These are phyloP conservation scores for Chymomyza amoena DNA, from an alignment of 2,888 invertebrate species.

Conservation along the genomic window DNA sequence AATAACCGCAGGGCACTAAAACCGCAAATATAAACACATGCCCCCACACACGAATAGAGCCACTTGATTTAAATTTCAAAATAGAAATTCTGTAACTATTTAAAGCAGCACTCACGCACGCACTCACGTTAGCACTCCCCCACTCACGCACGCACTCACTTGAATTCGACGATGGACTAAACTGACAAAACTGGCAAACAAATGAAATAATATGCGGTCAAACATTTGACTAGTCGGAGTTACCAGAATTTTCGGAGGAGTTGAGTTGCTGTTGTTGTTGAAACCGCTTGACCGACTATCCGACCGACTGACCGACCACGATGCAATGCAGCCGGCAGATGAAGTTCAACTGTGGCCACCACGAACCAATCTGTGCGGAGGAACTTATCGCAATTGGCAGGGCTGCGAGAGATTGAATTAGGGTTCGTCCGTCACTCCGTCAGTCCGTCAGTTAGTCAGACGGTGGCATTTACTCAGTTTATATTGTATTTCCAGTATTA, in stretches of 20 bases:
- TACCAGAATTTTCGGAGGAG: slow-evolving; percentile 1
- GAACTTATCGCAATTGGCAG: neutral
- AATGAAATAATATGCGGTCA: slow-evolving; percentile 26
- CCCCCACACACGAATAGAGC: slow-evolving; percentile 24
- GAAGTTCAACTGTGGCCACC: slow-evolving; percentile 13
- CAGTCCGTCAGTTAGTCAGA: neutral
- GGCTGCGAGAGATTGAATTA: neutral
- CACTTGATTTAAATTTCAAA: neutral
- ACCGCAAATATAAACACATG: neutral
- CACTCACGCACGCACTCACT: no score
- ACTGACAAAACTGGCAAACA: slow-evolving; percentile 16
- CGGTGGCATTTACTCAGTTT: neutral
- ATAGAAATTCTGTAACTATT: slow-evolving; percentile 24
- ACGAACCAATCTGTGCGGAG: neutral
- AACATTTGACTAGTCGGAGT: slow-evolving; percentile 14
- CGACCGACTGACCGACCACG: neutral
- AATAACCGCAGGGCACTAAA: neutral
- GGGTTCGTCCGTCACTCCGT: neutral
- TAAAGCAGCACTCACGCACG: slow-evolving; percentile 5
- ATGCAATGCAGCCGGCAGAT: slow-evolving; percentile 10
- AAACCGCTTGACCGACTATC: neutral
- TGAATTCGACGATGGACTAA: neutral
- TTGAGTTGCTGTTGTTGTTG: neutral
- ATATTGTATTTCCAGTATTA: slow-evolving; percentile 22
- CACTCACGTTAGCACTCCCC: neutral